Percentiles rank a stretch among this genome's conserved stretches.
Evolutionary conservation across 2,888 invertebrate genomes (phyloP).

Genomic region (Colostygia pectinataria): DNA sequence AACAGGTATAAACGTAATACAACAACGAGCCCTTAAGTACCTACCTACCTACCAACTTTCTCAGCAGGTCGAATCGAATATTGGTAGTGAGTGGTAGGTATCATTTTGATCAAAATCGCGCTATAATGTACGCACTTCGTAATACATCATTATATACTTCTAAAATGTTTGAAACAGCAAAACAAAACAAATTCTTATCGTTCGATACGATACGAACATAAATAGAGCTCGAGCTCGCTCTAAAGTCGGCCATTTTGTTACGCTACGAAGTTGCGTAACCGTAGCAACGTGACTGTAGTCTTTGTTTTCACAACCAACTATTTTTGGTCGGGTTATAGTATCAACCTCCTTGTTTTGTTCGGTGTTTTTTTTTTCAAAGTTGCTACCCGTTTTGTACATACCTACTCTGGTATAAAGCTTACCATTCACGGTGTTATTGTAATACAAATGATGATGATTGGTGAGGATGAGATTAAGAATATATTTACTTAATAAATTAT

Average conservation of each 20-base stretch:
- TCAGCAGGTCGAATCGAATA: too few species aligned
- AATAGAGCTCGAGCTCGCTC: conserved; percentile 35
- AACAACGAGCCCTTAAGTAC: too few species aligned
- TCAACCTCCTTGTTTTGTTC: conserved; percentile 75
- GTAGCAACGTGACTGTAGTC: conserved; percentile 39
- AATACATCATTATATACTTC: background rate
- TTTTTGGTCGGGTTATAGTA: conserved; percentile 52
- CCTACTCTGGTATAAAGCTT: conserved; percentile 45
- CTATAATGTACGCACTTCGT: background rate
- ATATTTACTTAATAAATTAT: too few species aligned
- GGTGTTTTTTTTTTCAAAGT: conserved; percentile 58
- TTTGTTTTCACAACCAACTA: conserved; percentile 56
- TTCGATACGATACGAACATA: conserved; percentile 39
- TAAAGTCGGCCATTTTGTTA: conserved; percentile 32
- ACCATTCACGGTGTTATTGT: conserved; percentile 37
- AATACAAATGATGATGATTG: conserved; percentile 5
- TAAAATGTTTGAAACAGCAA: conserved; percentile 29
- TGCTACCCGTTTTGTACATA: conserved; percentile 57
- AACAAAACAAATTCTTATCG: conserved; percentile 49
- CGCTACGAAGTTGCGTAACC: conserved; percentile 34
- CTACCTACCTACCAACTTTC: too few species aligned
- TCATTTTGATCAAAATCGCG: background rate
- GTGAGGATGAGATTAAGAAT: background rate
- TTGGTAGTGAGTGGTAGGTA: background rate
- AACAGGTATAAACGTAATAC: too few species aligned